Conservation (phyloP, 2,888 invertebrate species). For the Leptinotarsa juncta region DNA sequence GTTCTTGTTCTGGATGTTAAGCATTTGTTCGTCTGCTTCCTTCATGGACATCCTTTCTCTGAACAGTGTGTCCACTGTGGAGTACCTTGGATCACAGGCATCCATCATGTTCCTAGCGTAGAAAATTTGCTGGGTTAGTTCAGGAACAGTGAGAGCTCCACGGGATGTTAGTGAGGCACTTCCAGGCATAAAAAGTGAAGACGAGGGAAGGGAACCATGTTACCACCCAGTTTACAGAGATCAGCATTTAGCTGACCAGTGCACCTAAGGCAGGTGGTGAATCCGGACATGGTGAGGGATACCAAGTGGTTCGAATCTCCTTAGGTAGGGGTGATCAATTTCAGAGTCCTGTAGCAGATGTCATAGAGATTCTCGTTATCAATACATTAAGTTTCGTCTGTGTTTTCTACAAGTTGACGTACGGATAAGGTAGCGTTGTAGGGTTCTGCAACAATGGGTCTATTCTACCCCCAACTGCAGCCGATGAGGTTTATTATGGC, state of each 20-base stretch:
- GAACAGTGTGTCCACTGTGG: conserved; percentile 92
- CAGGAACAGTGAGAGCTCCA: too few species aligned
- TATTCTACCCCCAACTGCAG: too few species aligned
- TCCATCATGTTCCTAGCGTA: conserved; percentile 67
- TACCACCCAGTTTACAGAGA: too few species aligned
- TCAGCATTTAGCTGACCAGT: too few species aligned
- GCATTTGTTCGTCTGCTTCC: conserved; percentile 63
- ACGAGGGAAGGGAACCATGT: conserved; percentile 89
- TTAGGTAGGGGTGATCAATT: too few species aligned
- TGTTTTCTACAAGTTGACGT: conserved; percentile 90
- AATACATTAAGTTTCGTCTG: conserved; percentile 74
- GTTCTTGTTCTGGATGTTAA: conserved; percentile 94
- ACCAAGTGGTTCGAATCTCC: too few species aligned
- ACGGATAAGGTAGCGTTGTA: conserved; percentile 92
- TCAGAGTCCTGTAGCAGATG: too few species aligned
- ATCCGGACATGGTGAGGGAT: too few species aligned
- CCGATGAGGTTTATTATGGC: too few species aligned
- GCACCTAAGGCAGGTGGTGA: too few species aligned
- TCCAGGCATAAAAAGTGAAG: conserved; percentile 96
- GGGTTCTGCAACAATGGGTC: conserved; percentile 85
- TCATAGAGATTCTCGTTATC: too few species aligned
- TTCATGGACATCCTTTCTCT: conserved; percentile 91
- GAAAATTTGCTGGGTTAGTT: too few species aligned
- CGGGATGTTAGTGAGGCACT: conserved; percentile 81
- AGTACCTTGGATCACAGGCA: conserved; percentile 92